Evolutionary conservation across 92 coral and sea anemone species (phyloP), one percentile per base, ranked within the genome.

Genomic region (Umimayanthus kanabou): DNA sequence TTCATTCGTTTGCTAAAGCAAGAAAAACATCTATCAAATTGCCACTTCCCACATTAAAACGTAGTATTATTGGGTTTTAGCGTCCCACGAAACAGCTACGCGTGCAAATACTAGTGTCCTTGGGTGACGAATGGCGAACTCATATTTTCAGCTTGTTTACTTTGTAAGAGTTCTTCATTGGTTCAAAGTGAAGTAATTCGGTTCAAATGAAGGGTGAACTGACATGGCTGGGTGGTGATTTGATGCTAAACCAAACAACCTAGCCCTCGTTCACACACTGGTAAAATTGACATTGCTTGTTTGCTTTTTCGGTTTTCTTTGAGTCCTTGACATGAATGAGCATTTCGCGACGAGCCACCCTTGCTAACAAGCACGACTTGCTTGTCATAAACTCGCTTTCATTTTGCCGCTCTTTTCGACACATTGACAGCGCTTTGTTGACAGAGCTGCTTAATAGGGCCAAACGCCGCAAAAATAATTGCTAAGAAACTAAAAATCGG

Each of bases 291-390:
- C 96, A 90, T 93, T 91, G 88, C 89, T 77, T 93, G 94, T 95
- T 95, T 95, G 93, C 93, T 91, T 88, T 91, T 82, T 91, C 98
- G 98, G 98, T 79, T 89, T 89, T 95, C 98, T 95, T 95, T 95
- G 98, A 91, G 85, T 85, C 29, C 76, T 85, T 92, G 98, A 95
- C 94, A 88, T 84, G 85, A 77, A 43, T 92, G 93, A 92, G 96
- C 85, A 80, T 33, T 90, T 82, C 89, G 91, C 91, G 76, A 69
- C 28, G 79, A 83, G 66, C 33, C 67, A 71, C 67, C 55, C 78
- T 33, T 69, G 87, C 77, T 83, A 83, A 43, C 87, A 83, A 83
- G 77, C 64, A 88, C 86, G 84, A 85, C 90, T 90, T 87, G 80
- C 87, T 81, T 90, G 98, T 93, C 98, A 95, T 64, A 70, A 86